Evolutionary conservation across 2,888 invertebrate genomes (phyloP), one percentile per base, ranked within the genome.

Genomic region (Maniola hyperantus): DNA sequence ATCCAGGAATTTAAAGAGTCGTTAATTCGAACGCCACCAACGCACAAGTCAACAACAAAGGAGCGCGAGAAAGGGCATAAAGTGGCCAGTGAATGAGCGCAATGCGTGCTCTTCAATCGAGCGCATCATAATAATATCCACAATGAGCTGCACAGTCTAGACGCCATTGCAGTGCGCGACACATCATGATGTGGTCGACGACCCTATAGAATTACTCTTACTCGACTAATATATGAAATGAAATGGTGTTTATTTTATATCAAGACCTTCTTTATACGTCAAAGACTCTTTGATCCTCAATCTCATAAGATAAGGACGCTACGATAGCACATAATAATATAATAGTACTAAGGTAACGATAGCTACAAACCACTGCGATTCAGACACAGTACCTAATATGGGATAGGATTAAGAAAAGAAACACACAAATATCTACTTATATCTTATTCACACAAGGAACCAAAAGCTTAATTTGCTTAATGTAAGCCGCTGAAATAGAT

Each of bases 51-150:
- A 59, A 61, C 61, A 20, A 61, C 61, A 61, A 61, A 36, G 50
- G 51, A 46, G 46, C 48, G 48, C 50, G 34, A 20, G 46, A 61
- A 61, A 61, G 51, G 61, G 61, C 34, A 61, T 51, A 61, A 51
- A 61, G 61, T 63, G 61, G 58, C 65, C 65, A 54, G 50, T 69
- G 68, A 67, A 73, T n/a, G n/a, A n/a, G n/a, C n/a, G n/a, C n/a
- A n/a, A n/a, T n/a, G n/a, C n/a, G n/a, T n/a, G n/a, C n/a, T n/a
- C n/a, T n/a, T 73, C 72, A 73, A 73, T 72, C 70, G 65, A 50
- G 63, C 34, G 64, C 67, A 70, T 73, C 70, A 68, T 69, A 70
- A 73, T 67, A 70, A 67, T 69, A 54, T 67, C 54, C 66, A 73
- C 62, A 70, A 67, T 70, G 68, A 66, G 46, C 57, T 68, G 50